Percentiles rank a stretch among this genome's conserved stretches.
These are phyloP conservation scores for Akabosia matsudoensis DNA, from an alignment of 1,140 invertebrate genomes.

Conservation along the genomic window DNA sequence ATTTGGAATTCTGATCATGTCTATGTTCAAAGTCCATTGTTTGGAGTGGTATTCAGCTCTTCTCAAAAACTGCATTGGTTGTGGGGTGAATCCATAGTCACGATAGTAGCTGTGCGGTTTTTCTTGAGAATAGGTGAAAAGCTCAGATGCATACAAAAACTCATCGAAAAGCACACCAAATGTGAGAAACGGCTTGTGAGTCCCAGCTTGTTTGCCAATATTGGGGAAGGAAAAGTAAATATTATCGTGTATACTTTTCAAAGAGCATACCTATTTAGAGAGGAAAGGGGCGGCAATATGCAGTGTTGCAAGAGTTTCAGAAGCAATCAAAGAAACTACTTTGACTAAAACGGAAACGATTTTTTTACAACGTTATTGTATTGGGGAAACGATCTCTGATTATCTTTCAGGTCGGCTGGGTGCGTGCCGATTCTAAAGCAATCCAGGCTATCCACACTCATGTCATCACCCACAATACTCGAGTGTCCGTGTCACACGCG, in stretches of 20 bases:
- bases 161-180: neutral
- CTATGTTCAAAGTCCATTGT: neutral
- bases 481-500: conserved; percentile 50
- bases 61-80: neutral
- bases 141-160: neutral
- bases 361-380: too few species aligned
- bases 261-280: neutral
- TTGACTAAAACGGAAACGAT: too few species aligned
- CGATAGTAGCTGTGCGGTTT: neutral
- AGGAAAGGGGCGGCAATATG: neutral
- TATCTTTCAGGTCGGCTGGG: conserved; percentile 56
- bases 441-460: conserved; percentile 53
- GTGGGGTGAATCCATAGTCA: too few species aligned
- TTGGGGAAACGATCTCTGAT: too few species aligned
- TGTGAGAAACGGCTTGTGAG: neutral
- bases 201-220: neutral
- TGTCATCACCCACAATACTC: conserved; percentile 53
- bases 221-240: neutral
- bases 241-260: conserved; percentile 13
- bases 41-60: neutral
- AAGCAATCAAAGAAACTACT: too few species aligned
- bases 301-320: neutral
- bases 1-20: conserved; percentile 7
- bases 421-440: conserved; percentile 52
- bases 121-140: neutral